Percentiles rank a stretch among this genome's conserved stretches.
Conservation (phyloP, 2,113 vertebrate genomes). For the Nestor notabilis region DNA sequence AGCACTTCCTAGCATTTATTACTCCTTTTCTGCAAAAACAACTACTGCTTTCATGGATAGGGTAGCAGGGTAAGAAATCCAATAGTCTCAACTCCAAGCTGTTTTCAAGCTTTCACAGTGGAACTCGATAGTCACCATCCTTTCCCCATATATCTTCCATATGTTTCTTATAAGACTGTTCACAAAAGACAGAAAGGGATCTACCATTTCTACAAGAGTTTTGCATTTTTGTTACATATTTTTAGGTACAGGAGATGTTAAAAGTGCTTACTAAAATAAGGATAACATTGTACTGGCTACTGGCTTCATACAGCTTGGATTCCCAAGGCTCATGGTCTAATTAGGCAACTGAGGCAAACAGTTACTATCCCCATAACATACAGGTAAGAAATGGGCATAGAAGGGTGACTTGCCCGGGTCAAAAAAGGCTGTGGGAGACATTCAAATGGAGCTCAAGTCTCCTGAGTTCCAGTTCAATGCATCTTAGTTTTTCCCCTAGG, state of each 20-base stretch:
- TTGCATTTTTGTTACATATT: not conserved
- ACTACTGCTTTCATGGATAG: not conserved
- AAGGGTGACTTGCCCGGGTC: not conserved
- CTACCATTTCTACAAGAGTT: not conserved
- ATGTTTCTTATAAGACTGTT: not conserved
- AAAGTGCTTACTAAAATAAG: not conserved
- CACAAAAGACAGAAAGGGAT: not conserved
- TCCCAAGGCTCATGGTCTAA: not conserved
- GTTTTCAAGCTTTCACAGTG: not conserved
- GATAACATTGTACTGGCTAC: not conserved
- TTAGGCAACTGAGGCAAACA: not conserved
- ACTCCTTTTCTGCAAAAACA: not conserved
- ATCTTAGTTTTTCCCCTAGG: not conserved
- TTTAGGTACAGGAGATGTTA: not conserved
- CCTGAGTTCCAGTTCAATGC: not conserved
- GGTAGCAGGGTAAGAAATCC: not conserved
- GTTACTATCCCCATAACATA: not conserved
- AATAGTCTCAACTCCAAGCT: not conserved
- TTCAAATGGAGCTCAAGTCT: not conserved
- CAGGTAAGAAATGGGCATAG: not conserved
- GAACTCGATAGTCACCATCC: not conserved
- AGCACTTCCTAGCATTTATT: not conserved
- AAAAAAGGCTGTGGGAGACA: not conserved
- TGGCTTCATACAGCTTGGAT: not conserved
- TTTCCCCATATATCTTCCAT: not conserved